Conservation (phyloP, 1,140 invertebrate species). For the Bombyx mori region ASM3026992v2 NC_085131.1:8781001-8781500, state of each 20-base stretch:
- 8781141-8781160: too few relatives aligned
- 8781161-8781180: too few relatives aligned
- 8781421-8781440: slow-evolving; percentile 2
- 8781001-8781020: too few relatives aligned
- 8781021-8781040: too few relatives aligned
- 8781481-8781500: too few relatives aligned
- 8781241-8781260: slow-evolving; percentile 51
- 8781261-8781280: slow-evolving; percentile 40
- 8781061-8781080: too few relatives aligned
- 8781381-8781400: slow-evolving; percentile 18
- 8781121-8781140: too few relatives aligned
- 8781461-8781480: too few relatives aligned
- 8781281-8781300: slow-evolving; percentile 45
- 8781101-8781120: too few relatives aligned
- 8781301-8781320: slow-evolving; percentile 38
- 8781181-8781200: too few relatives aligned
- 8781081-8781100: too few relatives aligned
- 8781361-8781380: slow-evolving; percentile 26
- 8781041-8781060: too few relatives aligned
- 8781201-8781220: not conserved
- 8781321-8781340: slow-evolving; percentile 37
- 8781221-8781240: slow-evolving; percentile 43
- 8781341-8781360: slow-evolving; percentile 28
- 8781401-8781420: slow-evolving; percentile 5
- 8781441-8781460: slow-evolving; percentile 7